Percentiles rank a stretch among this genome's conserved stretches.
These are phyloP conservation scores for Montipora capricornis DNA, from an alignment of 64 coral and sea anemone genomes.

Conservation along the genomic window DNA sequence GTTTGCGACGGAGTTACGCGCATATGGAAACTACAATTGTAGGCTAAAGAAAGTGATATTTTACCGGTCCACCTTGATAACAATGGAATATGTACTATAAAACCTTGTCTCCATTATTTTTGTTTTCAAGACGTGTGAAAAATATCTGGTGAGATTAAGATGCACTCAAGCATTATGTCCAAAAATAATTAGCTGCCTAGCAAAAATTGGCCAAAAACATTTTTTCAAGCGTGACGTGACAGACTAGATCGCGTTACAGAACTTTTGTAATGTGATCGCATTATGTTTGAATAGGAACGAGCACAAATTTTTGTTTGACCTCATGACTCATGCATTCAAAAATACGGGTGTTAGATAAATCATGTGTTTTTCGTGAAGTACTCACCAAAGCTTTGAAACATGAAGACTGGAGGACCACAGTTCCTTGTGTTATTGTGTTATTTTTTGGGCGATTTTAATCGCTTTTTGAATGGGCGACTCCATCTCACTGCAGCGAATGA, in stretches of 20 bases:
- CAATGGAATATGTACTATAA: no score
- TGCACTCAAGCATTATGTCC: no score
- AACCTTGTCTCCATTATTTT: no score
- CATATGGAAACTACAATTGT: no score
- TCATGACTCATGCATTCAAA: background rate
- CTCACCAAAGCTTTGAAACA: background rate
- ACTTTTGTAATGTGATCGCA: background rate
- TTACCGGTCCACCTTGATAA: no score
- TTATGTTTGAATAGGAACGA: background rate
- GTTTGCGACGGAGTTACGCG: no score
- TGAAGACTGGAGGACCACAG: slow-evolving; percentile 5
- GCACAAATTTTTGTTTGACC: slow-evolving; percentile 5
- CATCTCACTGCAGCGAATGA: background rate
- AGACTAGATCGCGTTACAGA: slow-evolving; percentile 7
- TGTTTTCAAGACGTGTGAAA: no score
- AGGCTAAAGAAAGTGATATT: no score
- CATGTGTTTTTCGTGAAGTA: background rate
- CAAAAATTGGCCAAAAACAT: no score
- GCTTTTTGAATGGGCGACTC: background rate
- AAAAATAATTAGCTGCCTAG: no score
- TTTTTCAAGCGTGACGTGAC: background rate
- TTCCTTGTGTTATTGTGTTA: background rate
- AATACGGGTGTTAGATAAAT: background rate
- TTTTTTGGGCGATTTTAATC: background rate
- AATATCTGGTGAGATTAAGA: no score